A percentile compares a stretch with the other conserved stretches of the same genome.
Conservation (phyloP, 2,888 invertebrate genomes). For the Cremastobaeus sp. region DNA sequence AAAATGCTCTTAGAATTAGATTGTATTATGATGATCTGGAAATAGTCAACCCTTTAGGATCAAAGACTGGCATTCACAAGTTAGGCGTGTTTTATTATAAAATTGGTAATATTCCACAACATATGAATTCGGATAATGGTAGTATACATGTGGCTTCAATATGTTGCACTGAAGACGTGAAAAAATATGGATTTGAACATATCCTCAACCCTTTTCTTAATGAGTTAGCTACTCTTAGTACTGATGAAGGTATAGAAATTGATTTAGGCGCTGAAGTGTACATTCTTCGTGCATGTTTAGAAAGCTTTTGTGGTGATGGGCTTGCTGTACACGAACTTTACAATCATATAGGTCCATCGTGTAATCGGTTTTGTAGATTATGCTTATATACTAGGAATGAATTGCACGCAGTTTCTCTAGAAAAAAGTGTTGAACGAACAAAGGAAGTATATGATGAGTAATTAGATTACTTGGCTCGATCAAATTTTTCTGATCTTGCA, state of each 20-base stretch:
- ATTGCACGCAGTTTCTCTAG: conserved; percentile 41
- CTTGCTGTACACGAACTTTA: not conserved
- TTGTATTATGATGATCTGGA: conserved; percentile 59
- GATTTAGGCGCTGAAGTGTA: not conserved
- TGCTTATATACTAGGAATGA: conserved; percentile 11
- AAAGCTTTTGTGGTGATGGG: not conserved
- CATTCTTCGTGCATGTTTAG: not conserved
- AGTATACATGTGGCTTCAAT: conserved; percentile 50
- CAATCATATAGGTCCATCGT: not conserved
- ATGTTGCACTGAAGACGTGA: conserved; percentile 44
- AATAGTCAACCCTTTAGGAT: conserved; percentile 26
- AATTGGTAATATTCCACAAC: conserved; percentile 51
- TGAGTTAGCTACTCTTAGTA: conserved; percentile 19
- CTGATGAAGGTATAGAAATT: not conserved
- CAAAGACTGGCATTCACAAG: conserved; percentile 53
- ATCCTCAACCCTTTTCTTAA: no score
- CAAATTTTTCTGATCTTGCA: conserved; percentile 10
- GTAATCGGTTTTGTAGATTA: not conserved
- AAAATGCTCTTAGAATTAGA: conserved; percentile 36
- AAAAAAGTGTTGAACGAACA: conserved; percentile 17
- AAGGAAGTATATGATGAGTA: conserved; percentile 31
- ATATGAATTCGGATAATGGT: conserved; percentile 51
- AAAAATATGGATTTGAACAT: no score
- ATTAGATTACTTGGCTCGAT: not conserved
- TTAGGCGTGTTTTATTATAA: conserved; percentile 47